Conservation (phyloP, 2,797 vertebrate species). For the Acanthiza pusilla region DNA sequence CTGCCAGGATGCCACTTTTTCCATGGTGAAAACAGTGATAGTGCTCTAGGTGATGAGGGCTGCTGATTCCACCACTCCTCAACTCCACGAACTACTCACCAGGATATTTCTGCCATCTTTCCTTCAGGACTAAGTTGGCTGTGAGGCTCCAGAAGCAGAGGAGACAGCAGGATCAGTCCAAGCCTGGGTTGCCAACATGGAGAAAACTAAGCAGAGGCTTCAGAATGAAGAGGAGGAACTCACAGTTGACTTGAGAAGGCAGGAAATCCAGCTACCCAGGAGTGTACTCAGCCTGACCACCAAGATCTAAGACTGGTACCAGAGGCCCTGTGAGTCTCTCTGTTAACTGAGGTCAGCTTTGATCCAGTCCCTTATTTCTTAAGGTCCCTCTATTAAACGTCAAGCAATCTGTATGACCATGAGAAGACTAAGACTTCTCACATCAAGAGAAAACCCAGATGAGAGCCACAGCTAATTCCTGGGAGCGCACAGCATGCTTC, state of each 20-base stretch:
- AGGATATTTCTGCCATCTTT: not conserved
- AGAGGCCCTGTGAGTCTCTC: not conserved
- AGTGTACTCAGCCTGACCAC: not conserved
- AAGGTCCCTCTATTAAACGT: not conserved
- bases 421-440: not conserved
- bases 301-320: not conserved
- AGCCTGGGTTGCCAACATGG: conserved; percentile 65
- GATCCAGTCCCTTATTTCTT: not conserved
- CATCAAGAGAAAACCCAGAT: conserved; percentile 4
- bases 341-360: not conserved
- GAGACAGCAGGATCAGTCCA: conserved; percentile 71
- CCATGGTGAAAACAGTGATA: not conserved
- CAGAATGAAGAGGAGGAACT: conserved; percentile 78
- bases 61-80: not conserved
- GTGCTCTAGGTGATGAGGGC: not conserved
- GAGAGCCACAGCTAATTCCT: conserved; percentile 7
- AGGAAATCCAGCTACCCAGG: not conserved
- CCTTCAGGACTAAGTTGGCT: conserved; percentile 69
- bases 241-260: conserved; percentile 75
- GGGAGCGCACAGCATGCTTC: conserved; percentile 3
- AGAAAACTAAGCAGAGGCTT: conserved; percentile 79
- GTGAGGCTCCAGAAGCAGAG: conserved; percentile 76
- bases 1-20: not conserved
- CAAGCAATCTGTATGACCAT: not conserved
- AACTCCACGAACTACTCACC: not conserved